phyloP scores from a whole-genome alignment of 2,113 vertebrate species.

The Notothenia coriiceps region DNA sequence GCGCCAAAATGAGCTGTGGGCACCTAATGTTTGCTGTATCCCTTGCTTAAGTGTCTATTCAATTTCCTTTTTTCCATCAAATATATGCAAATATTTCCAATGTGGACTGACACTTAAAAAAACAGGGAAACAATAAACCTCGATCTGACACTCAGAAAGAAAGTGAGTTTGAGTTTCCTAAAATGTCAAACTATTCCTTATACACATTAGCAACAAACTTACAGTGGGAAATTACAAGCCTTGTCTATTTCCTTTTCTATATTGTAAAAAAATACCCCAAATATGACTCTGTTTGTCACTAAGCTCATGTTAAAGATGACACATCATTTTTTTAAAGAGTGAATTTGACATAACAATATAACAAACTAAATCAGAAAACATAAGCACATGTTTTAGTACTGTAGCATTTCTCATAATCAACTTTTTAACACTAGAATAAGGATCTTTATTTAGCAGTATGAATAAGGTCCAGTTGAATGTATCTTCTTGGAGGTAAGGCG shows the following conservation, averaged over 20 bases:
- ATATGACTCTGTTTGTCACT: not conserved
- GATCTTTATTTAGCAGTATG: slow-evolving; percentile 12
- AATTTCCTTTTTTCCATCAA: not conserved
- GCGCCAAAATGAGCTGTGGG: not conserved
- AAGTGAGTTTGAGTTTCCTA: not conserved
- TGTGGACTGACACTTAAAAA: not conserved
- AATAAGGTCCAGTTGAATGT: slow-evolving; percentile 42
- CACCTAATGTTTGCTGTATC: not conserved
- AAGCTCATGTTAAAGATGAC: slow-evolving; percentile 24
- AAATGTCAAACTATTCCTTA: not conserved
- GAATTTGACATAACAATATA: not conserved
- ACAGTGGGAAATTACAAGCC: not conserved
- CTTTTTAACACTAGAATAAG: slow-evolving; percentile 10
- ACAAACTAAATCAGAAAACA: slow-evolving; percentile 10
- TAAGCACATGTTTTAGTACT: slow-evolving; percentile 19
- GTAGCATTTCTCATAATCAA: slow-evolving; percentile 32
- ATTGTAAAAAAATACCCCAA: not conserved
- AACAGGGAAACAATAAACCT: too few species aligned
- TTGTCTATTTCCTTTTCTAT: not conserved
- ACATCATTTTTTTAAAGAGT: slow-evolving; percentile 42
- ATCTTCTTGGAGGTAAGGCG: slow-evolving; percentile 38
- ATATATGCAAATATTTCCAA: not conserved
- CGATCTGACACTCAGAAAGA: not conserved
- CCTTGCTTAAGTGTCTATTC: not conserved
- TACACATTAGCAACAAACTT: not conserved